Base-by-base conservation (phyloP, 2,113 vertebrate species). In the Amphilophus citrinellus region DNA sequence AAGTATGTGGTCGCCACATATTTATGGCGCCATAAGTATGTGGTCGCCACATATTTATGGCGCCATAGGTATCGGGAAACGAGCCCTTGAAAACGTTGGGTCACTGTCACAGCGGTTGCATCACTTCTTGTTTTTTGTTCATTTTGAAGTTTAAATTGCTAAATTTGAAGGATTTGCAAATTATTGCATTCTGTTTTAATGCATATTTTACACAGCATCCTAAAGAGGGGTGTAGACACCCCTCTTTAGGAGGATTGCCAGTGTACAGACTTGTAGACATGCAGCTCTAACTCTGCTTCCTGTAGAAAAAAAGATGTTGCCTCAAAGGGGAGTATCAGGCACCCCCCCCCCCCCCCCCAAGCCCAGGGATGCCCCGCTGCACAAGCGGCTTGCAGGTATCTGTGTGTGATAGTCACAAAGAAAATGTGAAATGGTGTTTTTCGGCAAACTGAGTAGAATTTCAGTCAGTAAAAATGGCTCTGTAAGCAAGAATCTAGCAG, bases 301-400 rank as follows among this genome's bases (percentile, higher is more conserved):
- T 99, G 98, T 84, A 97, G 95, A 97, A 96, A 86, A 96, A 97
- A 86, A 95, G n/a, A n/a, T n/a, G n/a, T n/a, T n/a, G n/a, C n/a
- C n/a, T n/a, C n/a, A n/a, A n/a, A n/a, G n/a, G n/a, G n/a, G n/a
- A n/a, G n/a, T n/a, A n/a, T n/a, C n/a, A n/a, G n/a, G n/a, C n/a
- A n/a, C n/a, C n/a, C n/a, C n/a, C n/a, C n/a, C n/a, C n/a, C n/a
- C n/a, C n/a, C n/a, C n/a, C n/a, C n/a, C n/a, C n/a, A n/a, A n/a
- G n/a, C n/a, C n/a, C n/a, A n/a, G n/a, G n/a, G n/a, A n/a, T n/a
- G n/a, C n/a, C n/a, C n/a, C n/a, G n/a, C n/a, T n/a, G n/a, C 94
- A 81, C 89, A 96, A 60, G 94, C 37, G 78, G 93, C 86, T n/a
- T n/a, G 10, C 97, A 87, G 96, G 44, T 35, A 5, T 35, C 5